Evolutionary conservation across 2,888 invertebrate genomes (phyloP).

Genomic region (Lasioglossum vierecki): DNA sequence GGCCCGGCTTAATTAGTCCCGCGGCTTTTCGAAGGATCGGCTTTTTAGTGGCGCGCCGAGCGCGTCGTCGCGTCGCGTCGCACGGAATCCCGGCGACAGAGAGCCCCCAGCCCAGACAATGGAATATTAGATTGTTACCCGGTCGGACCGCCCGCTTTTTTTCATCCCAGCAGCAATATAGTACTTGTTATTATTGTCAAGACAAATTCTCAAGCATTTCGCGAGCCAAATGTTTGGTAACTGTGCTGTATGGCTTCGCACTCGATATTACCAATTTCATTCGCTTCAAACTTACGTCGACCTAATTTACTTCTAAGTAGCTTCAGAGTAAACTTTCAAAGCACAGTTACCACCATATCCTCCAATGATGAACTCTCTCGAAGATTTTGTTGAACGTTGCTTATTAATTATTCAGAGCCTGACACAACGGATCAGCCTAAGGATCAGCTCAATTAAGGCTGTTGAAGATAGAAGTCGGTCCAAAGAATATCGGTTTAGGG

Average conservation of each 20-base stretch:
- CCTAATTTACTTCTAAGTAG: neutral
- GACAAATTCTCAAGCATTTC: neutral
- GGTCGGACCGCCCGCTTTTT: neutral
- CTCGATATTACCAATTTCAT: too few relatives aligned
- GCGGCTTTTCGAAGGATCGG: slow-evolving; percentile 30
- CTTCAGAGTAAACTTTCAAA: neutral
- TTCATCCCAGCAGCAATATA: neutral
- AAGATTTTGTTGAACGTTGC: neutral
- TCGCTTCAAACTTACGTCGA: neutral
- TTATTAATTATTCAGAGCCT: neutral
- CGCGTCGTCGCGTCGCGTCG: slow-evolving; percentile 3
- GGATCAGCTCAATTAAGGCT: neutral
- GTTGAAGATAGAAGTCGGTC: neutral
- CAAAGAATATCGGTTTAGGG: neutral
- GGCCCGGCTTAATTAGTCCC: slow-evolving; percentile 49
- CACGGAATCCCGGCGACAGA: slow-evolving; percentile 7
- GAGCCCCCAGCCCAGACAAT: neutral
- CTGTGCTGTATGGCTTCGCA: neutral
- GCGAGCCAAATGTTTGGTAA: neutral
- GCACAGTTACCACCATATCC: too few relatives aligned
- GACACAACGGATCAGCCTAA: neutral
- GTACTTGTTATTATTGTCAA: neutral
- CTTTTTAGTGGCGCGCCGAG: slow-evolving; percentile 25
- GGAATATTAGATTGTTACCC: slow-evolving; percentile 4
- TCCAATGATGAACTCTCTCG: too few relatives aligned